Evolutionary conservation across 2,888 invertebrate species (phyloP).

Genomic region (Actias luna): DNA sequence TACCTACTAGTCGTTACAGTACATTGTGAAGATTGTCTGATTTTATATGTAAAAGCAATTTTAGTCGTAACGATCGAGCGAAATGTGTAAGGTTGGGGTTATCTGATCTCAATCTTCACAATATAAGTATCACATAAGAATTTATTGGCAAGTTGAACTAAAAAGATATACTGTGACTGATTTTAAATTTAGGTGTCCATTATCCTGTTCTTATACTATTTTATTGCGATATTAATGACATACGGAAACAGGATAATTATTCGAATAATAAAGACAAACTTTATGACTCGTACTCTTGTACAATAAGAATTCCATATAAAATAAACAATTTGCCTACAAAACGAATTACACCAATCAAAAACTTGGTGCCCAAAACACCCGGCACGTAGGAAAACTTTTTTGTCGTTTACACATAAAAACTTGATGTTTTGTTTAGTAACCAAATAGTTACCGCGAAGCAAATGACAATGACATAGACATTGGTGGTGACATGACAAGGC

Average conservation of each 20-base stretch:
- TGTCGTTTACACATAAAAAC: conserved; percentile 23
- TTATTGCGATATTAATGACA: conserved; percentile 15
- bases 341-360: conserved; percentile 1
- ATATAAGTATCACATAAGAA: conserved; percentile 32
- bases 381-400: conserved; percentile 27
- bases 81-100: conserved; percentile 64
- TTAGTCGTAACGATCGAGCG: conserved; percentile 64
- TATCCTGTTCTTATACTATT: conserved; percentile 2
- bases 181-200: conserved; percentile 28
- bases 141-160: conserved; percentile 14
- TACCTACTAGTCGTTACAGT: conserved; percentile 33
- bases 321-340: conserved; percentile 6
- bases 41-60: conserved; percentile 72
- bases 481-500: conserved; percentile 58
- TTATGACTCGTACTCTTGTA: conserved; percentile 3
- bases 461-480: conserved; percentile 61
- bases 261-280: conserved; percentile 1
- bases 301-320: neutral
- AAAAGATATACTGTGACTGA: neutral
- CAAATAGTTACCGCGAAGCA: conserved; percentile 40
- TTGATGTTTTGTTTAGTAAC: conserved; percentile 23
- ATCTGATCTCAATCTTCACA: conserved; percentile 58
- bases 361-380: neutral
- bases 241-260: conserved; percentile 4
- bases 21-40: conserved; percentile 51